phyloP scores from a whole-genome alignment of 2,888 invertebrate genomes.

The Furcula furcula region DNA sequence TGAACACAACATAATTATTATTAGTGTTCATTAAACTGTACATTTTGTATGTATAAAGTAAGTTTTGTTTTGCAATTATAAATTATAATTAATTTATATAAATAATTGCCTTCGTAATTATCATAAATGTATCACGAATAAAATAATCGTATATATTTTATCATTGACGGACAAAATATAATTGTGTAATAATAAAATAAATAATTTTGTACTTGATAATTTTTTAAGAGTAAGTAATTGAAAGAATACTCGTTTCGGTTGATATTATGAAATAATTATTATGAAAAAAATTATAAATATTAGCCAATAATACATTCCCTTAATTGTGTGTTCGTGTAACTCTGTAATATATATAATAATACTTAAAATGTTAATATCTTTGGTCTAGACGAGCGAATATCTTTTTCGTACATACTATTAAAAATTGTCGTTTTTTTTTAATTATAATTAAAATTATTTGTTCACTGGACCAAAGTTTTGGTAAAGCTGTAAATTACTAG shows the following conservation, averaged over 20 bases:
- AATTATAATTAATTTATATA: slow-evolving; percentile 23
- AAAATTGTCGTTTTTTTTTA: background rate
- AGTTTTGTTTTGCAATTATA: background rate
- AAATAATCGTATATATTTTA: slow-evolving; percentile 29
- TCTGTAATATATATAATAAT: slow-evolving; percentile 50
- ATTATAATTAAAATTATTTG: slow-evolving; percentile 3
- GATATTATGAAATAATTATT: slow-evolving; percentile 11
- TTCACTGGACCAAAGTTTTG: slow-evolving; percentile 18
- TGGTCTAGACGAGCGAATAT: slow-evolving; percentile 29
- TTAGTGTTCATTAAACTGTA: too few relatives aligned
- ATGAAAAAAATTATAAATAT: slow-evolving; percentile 28
- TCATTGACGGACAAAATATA: slow-evolving; percentile 13
- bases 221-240: slow-evolving; percentile 25
- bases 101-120: slow-evolving; percentile 38
- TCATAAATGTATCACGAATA: slow-evolving; percentile 32
- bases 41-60: background rate
- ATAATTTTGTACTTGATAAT: slow-evolving; percentile 65
- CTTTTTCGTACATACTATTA: too few relatives aligned
- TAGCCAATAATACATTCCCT: slow-evolving; percentile 27
- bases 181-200: slow-evolving; percentile 39
- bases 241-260: slow-evolving; percentile 17
- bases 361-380: slow-evolving; percentile 32
- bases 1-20: too few relatives aligned
- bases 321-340: slow-evolving; percentile 48
- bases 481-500: slow-evolving; percentile 32